phyloP scores from a whole-genome alignment of 2,113 vertebrate genomes.

The Cyanoramphus novaezelandiae region DNA sequence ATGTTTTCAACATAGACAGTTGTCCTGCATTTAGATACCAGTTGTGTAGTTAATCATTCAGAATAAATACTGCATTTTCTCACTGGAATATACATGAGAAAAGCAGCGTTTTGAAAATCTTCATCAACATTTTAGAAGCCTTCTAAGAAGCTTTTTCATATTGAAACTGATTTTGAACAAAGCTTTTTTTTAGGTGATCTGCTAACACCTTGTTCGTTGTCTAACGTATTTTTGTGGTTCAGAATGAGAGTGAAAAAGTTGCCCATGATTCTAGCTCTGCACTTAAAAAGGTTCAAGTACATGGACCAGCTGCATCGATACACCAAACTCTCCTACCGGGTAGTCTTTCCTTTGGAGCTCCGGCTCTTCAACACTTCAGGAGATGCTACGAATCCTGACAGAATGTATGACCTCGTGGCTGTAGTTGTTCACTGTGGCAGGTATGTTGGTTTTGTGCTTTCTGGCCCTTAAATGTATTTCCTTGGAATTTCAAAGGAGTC shows the following conservation, averaged over 20 bases:
- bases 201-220: neutral
- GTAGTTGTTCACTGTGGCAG: constrained; percentile 94
- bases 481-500: fast-evolving
- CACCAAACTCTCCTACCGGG: constrained; percentile 92
- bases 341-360: constrained; percentile 92
- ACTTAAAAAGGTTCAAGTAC: constrained; percentile 93
- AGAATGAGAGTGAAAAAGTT: constrained; percentile 94
- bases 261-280: constrained; percentile 91
- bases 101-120: neutral
- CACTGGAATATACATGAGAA: neutral
- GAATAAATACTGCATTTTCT: neutral
- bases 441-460: constrained; percentile 42
- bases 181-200: neutral
- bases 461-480: neutral
- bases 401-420: constrained; percentile 92
- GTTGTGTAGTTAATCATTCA: neutral
- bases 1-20: neutral
- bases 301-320: constrained; percentile 95
- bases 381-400: constrained; percentile 90
- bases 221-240: fast-evolving
- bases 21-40: neutral
- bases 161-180: neutral
- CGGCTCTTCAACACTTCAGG: constrained; percentile 93
- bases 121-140: neutral
- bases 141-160: neutral